These are phyloP conservation scores for Vanacampus margaritifer DNA, from an alignment of 2,113 vertebrate species.

Conservation along the genomic window DNA sequence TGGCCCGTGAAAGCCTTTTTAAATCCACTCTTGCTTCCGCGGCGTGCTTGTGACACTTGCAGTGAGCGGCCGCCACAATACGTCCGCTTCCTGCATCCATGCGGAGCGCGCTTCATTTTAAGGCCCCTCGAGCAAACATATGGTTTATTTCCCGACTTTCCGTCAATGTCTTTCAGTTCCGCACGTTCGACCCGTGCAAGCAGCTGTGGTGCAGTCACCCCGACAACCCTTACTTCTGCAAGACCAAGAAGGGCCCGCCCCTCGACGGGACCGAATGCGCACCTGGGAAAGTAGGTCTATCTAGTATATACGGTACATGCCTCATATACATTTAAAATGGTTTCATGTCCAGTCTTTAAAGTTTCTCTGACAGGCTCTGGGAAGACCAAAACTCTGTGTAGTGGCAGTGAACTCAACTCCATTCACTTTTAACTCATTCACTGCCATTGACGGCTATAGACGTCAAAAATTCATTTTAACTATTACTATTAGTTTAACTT, in stretches of 20 bases:
- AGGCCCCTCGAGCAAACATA: background rate
- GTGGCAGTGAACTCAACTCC: no score
- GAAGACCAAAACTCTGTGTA: no score
- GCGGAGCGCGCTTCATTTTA: background rate
- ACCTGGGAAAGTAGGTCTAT: constrained; percentile 81
- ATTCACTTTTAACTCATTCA: no score
- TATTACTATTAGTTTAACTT: no score
- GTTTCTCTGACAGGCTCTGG: no score
- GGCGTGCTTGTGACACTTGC: background rate
- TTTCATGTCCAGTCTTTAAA: no score
- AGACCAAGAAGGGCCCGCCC: constrained; percentile 98
- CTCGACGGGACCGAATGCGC: constrained; percentile 94
- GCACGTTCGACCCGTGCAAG: constrained; percentile 96
- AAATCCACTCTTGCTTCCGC: background rate
- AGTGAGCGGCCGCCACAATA: background rate
- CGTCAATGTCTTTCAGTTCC: constrained; percentile 76
- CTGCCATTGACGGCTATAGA: no score
- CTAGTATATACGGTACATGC: background rate
- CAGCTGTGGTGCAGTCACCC: constrained; percentile 98
- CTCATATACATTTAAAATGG: background rate
- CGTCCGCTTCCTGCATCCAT: background rate
- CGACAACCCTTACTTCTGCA: constrained; percentile 97
- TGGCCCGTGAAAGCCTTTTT: background rate
- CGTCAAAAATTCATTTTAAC: no score
- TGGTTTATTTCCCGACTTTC: background rate